These are phyloP conservation scores for Cynodonichthys magdalenae DNA, from an alignment of 2,797 vertebrate species.

Conservation along the genomic window DNA sequence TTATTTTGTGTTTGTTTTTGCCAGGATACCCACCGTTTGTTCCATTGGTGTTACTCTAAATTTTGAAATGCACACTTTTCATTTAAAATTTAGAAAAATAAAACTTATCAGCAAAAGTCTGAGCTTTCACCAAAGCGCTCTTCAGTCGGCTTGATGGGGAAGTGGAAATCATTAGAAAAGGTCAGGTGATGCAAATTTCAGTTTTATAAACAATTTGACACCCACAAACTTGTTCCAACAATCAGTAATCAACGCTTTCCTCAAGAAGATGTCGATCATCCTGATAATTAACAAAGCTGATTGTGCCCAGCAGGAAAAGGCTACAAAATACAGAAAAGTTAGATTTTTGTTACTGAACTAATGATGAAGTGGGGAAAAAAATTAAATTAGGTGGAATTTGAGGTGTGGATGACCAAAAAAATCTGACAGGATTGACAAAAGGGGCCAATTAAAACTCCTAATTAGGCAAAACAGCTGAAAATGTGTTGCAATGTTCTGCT, in stretches of 20 bases:
- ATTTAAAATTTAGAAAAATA: not conserved
- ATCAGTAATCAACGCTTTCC: not conserved
- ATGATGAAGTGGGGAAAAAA: no score
- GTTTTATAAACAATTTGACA: not conserved
- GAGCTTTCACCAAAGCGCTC: no score
- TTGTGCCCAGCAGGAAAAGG: no score
- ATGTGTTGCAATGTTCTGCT: no score
- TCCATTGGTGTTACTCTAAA: not conserved
- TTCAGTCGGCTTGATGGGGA: not conserved
- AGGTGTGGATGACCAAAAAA: no score
- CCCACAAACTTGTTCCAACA: not conserved
- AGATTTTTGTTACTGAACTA: no score
- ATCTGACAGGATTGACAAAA: no score
- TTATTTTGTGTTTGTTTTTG: no score
- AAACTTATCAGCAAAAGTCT: not conserved
- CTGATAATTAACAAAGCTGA: not conserved
- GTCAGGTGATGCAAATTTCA: not conserved
- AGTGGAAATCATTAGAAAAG: not conserved
- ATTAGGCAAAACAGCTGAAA: no score
- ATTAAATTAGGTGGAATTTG: no score
- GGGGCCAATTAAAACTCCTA: no score
- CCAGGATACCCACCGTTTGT: not conserved
- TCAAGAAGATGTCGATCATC: not conserved
- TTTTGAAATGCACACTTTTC: not conserved
- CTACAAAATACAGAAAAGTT: no score